Base-by-base conservation (phyloP, 2,888 invertebrate species). In the Nycteola revayana region DNA sequence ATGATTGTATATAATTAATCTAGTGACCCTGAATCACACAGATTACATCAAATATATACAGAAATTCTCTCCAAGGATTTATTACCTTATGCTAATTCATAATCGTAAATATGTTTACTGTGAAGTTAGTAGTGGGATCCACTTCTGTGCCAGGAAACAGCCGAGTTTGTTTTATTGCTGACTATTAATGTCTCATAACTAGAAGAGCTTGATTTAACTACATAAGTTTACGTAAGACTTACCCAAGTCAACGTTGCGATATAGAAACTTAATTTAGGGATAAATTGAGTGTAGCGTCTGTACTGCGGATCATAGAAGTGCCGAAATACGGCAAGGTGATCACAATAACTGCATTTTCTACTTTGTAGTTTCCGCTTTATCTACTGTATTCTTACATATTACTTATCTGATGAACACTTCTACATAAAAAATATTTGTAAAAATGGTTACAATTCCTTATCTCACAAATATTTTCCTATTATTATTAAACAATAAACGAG, bases 141-240 rank as follows among this genome's bases (percentile, higher is more conserved):
- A 68, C 74, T 74, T 76, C 68, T 58, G 70, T 73, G 75, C 65
- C 77, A 75, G 76, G 78, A 80, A 81, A 77, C 67, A 66, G 69
- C 66, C 67, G 49, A 64, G 68, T 77, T 75, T 78, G 73, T 78
- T 84, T 85, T 84, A 82, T 80, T 69, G 60, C 69, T 25, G 36
- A 60, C 78, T 73, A 80, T 84, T 76, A 83, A 76, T 75, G 74
- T 78, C 72, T 67, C 62, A 62, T 67, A 63, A 65, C 50, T 64
- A 60, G 63, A 67, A 61, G 60, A 55, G 49, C 64, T 72, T 79
- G 72, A 81, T 81, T 81, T 80, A 77, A 71, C 64, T 69, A 44
- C 48, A 38, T 41, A 53, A 38, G 54, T 54, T 61, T 58, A 61
- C 64, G 59, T 58, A 64, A 64, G 50, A 49, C 49, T 36, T 31